These are phyloP conservation scores for Mimumesa dahlbomi DNA, from an alignment of 2,888 invertebrate genomes.

Conservation along the genomic window DNA sequence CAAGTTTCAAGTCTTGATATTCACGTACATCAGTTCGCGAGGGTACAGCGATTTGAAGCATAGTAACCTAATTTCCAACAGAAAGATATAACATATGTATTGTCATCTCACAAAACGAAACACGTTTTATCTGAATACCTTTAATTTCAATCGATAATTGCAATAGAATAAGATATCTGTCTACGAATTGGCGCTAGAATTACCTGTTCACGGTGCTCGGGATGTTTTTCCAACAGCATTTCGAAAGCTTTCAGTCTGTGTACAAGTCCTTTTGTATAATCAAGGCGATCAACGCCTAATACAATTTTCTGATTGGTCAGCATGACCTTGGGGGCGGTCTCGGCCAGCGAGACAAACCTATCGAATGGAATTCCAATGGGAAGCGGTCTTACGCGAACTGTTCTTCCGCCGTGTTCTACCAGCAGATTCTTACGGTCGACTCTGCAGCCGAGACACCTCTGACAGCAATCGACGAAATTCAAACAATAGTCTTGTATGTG, in stretches of 20 bases:
- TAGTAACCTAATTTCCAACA: constrained; percentile 81
- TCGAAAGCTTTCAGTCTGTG: constrained; percentile 92
- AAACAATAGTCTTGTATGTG: constrained; percentile 95
- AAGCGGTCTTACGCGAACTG: constrained; percentile 90
- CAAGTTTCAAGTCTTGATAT: constrained; percentile 93
- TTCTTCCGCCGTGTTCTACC: constrained; percentile 93
- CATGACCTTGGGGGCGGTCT: constrained; percentile 84
- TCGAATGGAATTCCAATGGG: constrained; percentile 95
- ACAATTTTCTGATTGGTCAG: constrained; percentile 90
- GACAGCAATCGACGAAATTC: constrained; percentile 95
- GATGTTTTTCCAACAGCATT: constrained; percentile 89
- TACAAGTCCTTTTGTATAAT: constrained; percentile 95
- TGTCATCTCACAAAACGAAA: too few species aligned
- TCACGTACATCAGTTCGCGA: constrained; percentile 95
- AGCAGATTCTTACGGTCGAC: constrained; percentile 93
- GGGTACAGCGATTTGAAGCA: constrained; percentile 93
- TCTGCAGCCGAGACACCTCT: constrained; percentile 91
- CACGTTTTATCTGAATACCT: too few species aligned
- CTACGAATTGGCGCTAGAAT: too few species aligned
- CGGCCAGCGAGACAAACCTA: constrained; percentile 90
- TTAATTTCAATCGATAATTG: too few species aligned
- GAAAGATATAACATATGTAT: too few species aligned
- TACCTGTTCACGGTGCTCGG: constrained; percentile 92
- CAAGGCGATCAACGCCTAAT: constrained; percentile 93
- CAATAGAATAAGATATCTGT: too few species aligned